phyloP scores from a whole-genome alignment of 2,797 vertebrate species.

The Mus caroli region DNA sequence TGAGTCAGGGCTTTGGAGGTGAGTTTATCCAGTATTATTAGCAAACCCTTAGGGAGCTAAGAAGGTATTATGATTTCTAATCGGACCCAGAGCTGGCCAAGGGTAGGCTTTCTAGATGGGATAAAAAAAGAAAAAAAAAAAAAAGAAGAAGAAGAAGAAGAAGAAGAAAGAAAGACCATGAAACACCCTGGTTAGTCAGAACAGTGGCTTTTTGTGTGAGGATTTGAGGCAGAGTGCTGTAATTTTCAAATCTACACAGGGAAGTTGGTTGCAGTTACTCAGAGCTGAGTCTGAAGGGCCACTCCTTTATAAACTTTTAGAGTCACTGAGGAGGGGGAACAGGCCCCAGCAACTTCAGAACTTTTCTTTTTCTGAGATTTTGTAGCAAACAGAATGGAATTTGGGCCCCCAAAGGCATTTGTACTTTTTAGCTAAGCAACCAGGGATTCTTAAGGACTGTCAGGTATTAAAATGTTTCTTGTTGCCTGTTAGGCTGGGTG shows the following conservation, averaged over 20 bases:
- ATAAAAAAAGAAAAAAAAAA: neutral
- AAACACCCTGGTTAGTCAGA: slow-evolving; percentile 59
- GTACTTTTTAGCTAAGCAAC: neutral
- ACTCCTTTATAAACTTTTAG: neutral
- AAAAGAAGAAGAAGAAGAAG: too few relatives aligned
- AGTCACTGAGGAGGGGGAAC: neutral
- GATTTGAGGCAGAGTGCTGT: slow-evolving; percentile 20
- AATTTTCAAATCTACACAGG: neutral
- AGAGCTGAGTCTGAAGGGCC: neutral
- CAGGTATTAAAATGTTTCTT: neutral
- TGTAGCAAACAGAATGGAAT: neutral
- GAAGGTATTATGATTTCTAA: slow-evolving; percentile 76
- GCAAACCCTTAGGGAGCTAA: slow-evolving; percentile 30
- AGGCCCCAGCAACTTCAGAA: neutral
- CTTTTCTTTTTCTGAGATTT: neutral
- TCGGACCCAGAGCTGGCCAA: slow-evolving; percentile 70
- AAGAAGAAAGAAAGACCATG: neutral
- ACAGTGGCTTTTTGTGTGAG: slow-evolving; percentile 80
- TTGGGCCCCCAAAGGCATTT: neutral
- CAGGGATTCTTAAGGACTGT: neutral
- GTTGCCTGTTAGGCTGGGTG: neutral
- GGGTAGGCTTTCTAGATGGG: slow-evolving; percentile 69
- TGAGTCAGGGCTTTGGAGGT: neutral
- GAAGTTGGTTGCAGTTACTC: slow-evolving; percentile 17
- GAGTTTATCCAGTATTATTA: neutral